Evolutionary conservation across 2,888 invertebrate species (phyloP).

Genomic region (Corythucha ciliata): DNA sequence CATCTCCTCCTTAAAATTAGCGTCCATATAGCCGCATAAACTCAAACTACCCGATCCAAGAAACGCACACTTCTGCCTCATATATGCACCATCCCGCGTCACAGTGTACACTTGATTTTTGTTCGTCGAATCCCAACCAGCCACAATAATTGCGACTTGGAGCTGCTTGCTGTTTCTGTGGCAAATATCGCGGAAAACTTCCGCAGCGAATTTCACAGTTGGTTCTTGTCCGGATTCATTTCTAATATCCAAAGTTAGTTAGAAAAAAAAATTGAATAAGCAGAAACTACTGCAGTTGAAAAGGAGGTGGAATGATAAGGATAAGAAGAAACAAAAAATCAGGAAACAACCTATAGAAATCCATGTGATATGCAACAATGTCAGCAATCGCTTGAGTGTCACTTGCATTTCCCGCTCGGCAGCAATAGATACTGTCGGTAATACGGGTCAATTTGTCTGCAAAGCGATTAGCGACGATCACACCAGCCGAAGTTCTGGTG

Average conservation of each 20-base stretch:
- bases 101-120: conserved; percentile 50
- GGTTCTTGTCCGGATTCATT: conserved; percentile 76
- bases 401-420: conserved; percentile 95
- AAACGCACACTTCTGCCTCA: conserved; percentile 74
- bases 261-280: no score
- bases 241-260: conserved; percentile 47
- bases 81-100: conserved; percentile 81
- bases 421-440: conserved; percentile 91
- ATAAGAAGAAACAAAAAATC: not conserved
- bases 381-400: conserved; percentile 98
- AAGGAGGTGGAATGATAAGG: no score
- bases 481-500: conserved; percentile 88
- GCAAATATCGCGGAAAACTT: conserved; percentile 86
- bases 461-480: conserved; percentile 90
- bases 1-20: conserved; percentile 84
- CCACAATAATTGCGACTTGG: conserved; percentile 89
- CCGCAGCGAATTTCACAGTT: conserved; percentile 80
- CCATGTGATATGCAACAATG: conserved; percentile 86
- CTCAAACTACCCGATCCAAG: conserved; percentile 95
- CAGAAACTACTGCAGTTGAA: no score
- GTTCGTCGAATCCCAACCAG: conserved; percentile 91
- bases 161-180: conserved; percentile 93
- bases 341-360: conserved; percentile 61
- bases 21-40: conserved; percentile 89
- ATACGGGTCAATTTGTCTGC: conserved; percentile 92